A percentile compares a stretch with the other conserved stretches of the same genome.
Evolutionary conservation across 2,888 invertebrate genomes (phyloP).

Genomic region (Drosophila mercatorum): DNA sequence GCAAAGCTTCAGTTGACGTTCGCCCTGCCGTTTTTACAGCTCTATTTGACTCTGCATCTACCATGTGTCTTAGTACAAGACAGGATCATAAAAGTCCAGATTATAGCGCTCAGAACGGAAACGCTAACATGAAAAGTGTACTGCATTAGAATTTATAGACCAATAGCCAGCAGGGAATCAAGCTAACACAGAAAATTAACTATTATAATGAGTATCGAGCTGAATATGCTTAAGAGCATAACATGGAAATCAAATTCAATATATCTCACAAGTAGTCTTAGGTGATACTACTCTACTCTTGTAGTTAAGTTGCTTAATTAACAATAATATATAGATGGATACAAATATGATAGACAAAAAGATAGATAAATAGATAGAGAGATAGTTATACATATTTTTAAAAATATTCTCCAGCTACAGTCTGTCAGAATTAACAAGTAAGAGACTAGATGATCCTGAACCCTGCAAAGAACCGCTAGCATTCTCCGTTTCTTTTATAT

Average conservation of each 20-base stretch:
- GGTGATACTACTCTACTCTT: too few relatives aligned
- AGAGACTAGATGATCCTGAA: too few relatives aligned
- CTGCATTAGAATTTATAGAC: constrained; percentile 35
- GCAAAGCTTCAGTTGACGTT: constrained; percentile 25
- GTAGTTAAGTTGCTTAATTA: background rate
- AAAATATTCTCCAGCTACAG: too few relatives aligned
- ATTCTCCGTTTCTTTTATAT: too few relatives aligned
- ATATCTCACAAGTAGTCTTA: background rate
- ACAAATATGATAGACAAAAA: background rate
- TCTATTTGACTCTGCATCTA: constrained; percentile 20
- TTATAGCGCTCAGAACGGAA: constrained; percentile 18
- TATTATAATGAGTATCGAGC: constrained; percentile 20
- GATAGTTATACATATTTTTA: too few relatives aligned
- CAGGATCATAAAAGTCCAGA: constrained; percentile 38
- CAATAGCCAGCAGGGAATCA: constrained; percentile 22
- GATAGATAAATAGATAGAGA: background rate
- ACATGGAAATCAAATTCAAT: background rate
- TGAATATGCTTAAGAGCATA: constrained; percentile 9
- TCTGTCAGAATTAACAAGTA: too few relatives aligned
- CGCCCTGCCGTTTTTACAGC: constrained; percentile 31
- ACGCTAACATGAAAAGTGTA: constrained; percentile 29
- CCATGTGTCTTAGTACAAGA: constrained; percentile 18
- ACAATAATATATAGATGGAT: background rate
- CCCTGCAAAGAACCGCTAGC: too few relatives aligned
- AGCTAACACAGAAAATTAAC: constrained; percentile 6